These are phyloP conservation scores for Caenorhabditis zanzibari DNA, from an alignment of 2,888 invertebrate species.

Conservation along the genomic window DNA sequence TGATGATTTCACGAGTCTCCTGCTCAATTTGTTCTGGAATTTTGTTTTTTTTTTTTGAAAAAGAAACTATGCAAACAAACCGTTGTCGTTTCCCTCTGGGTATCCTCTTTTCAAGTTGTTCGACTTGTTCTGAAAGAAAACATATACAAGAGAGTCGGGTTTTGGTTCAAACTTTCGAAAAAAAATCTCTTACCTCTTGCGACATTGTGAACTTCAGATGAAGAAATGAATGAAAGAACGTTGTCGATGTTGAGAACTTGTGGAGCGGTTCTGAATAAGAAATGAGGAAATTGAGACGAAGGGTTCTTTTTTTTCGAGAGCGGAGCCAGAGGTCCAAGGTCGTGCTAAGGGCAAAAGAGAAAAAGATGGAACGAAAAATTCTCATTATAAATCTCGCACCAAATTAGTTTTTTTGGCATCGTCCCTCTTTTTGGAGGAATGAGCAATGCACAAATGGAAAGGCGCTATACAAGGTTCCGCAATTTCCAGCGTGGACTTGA, in stretches of 20 bases:
- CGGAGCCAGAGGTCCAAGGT: constrained; percentile 19
- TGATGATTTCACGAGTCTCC: constrained; percentile 24
- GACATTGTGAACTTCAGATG: constrained; percentile 21
- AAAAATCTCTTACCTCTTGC: constrained; percentile 19
- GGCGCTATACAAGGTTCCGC: not conserved
- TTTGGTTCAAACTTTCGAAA: too few species aligned
- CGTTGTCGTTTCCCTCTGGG: constrained; percentile 24
- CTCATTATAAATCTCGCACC: constrained; percentile 46
- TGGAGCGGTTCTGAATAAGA: constrained; percentile 52
- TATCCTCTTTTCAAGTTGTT: constrained; percentile 42
- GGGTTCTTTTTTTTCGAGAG: constrained; percentile 29
- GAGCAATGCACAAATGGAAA: constrained; percentile 11
- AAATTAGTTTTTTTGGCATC: constrained; percentile 27
- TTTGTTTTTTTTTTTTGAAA: not conserved
- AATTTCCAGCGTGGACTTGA: not conserved
- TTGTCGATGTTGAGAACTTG: constrained; percentile 3
- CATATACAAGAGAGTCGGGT: not conserved
- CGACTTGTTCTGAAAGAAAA: constrained; percentile 25
- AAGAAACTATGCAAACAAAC: constrained; percentile 5
- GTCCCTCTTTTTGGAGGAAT: not conserved
- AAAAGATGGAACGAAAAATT: constrained; percentile 25
- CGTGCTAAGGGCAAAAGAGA: constrained; percentile 21
- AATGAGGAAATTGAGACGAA: constrained; percentile 53
- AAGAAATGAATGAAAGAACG: constrained; percentile 3
- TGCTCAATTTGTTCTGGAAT: constrained; percentile 1